A percentile compares a stretch with the other conserved stretches of the same genome.
Conservation (phyloP, 2,113 vertebrate species). For the Spea multiplicata region DNA sequence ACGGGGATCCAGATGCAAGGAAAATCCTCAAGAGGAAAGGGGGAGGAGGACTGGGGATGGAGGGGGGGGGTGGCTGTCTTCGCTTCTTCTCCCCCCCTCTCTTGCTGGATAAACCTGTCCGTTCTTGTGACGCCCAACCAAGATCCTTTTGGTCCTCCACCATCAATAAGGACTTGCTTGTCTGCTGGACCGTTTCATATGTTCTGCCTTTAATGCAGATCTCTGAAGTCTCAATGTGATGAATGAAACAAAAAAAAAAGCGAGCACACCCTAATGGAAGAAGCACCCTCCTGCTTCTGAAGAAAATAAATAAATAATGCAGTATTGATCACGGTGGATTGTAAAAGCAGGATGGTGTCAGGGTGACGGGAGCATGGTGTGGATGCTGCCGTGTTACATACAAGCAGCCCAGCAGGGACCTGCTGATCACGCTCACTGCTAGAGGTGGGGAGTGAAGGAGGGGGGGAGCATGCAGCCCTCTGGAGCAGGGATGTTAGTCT, state of each 20-base stretch:
- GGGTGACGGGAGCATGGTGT: conserved; percentile 44
- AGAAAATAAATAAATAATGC: conserved; percentile 25
- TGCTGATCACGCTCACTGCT: conserved; percentile 43
- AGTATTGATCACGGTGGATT: conserved; percentile 3
- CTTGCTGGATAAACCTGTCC: conserved; percentile 47
- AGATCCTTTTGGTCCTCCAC: conserved; percentile 42
- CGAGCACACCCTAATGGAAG: conserved; percentile 11
- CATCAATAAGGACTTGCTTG: conserved; percentile 35
- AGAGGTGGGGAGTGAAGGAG: conserved; percentile 13
- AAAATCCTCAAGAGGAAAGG: conserved; percentile 46
- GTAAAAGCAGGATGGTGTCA: conserved; percentile 11
- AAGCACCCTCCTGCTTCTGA: conserved; percentile 16
- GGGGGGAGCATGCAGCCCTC: background rate
- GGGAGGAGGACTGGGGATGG: background rate
- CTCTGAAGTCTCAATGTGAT: conserved; percentile 28
- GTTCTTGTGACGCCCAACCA: conserved; percentile 47
- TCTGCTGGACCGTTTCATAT: conserved; percentile 8
- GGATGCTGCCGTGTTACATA: conserved; percentile 46
- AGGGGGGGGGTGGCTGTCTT: conserved; percentile 6
- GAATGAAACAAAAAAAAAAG: conserved; percentile 42
- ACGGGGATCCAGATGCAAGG: conserved; percentile 40
- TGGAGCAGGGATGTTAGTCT: conserved; percentile 37
- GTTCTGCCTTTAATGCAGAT: conserved; percentile 24
- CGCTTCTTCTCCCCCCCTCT: conserved; percentile 28
- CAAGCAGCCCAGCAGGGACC: conserved; percentile 48